These are phyloP conservation scores for Ceratitis capitata DNA, from an alignment of 1,140 invertebrate species.

Conservation along the genomic window DNA sequence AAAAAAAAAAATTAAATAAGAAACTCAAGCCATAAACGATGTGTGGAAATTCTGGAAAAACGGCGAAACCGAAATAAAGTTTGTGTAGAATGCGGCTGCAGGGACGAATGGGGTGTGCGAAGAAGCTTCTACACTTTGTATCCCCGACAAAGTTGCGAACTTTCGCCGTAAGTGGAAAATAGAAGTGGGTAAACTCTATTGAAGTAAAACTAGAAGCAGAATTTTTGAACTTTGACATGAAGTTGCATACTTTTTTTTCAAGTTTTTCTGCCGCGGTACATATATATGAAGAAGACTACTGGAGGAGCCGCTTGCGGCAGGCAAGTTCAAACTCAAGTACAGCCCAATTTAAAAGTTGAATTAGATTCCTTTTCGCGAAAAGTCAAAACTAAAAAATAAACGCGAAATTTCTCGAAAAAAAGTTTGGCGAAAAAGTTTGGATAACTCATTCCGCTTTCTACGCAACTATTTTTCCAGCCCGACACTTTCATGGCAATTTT, in stretches of 20 bases:
- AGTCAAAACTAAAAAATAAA: neutral
- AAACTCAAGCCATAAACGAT: neutral
- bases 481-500: neutral
- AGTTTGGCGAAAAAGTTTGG: neutral
- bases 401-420: neutral
- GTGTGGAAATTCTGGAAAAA: neutral
- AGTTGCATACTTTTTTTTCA: neutral
- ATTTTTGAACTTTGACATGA: neutral
- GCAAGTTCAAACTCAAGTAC: neutral
- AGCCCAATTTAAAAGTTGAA: slow-evolving; percentile 36
- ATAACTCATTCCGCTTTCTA: neutral
- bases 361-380: slow-evolving; percentile 7
- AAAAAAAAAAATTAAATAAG: neutral
- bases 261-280: too few relatives aligned
- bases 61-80: neutral
- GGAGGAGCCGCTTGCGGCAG: neutral
- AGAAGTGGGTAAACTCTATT: neutral
- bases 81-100: neutral
- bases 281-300: too few relatives aligned
- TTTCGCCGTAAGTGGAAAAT: neutral
- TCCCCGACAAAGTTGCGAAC: neutral
- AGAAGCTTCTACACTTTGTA: neutral
- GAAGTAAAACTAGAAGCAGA: neutral
- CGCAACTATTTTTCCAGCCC: neutral
- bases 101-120: neutral